Evolutionary conservation across 2,888 invertebrate genomes (phyloP), one percentile per base, ranked within the genome.

Genomic region (Diarsia dahlii): DNA sequence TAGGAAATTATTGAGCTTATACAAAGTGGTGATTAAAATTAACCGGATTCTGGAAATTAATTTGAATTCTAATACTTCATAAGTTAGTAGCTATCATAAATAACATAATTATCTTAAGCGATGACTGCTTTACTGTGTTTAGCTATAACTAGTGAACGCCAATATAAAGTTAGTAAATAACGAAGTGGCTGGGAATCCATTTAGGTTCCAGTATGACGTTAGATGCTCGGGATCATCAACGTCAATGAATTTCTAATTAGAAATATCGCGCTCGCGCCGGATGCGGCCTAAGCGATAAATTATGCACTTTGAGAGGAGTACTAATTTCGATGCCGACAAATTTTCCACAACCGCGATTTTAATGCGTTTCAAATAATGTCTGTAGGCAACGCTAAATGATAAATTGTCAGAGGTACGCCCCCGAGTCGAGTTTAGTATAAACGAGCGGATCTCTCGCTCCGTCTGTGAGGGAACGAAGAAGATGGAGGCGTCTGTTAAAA

Each of bases 301-400:
- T 96, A 96, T 95, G 94, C 94, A 94, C 94, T 93, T 92, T 77
- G 91, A 92, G 93, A 93, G 91, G 92, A 95, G 95, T 95, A 96
- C 94, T 96, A 95, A 96, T 96, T 96, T 95, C 92, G 95, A 95
- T 95, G 95, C 96, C 96, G 95, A 95, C 96, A 95, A 96, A 96
- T 95, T 96, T 96, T 95, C 93, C 94, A 95, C 95, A 94, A 94
- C 93, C 94, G 95, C 95, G 94, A 95, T 95, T 96, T 96, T 96
- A 96, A 96, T 96, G 95, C 94, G 96, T 96, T 95, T 95, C 96
- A 95, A 96, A 96, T 96, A 96, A 96, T 96, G 95, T 96, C 96
- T 95, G 96, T 95, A 95, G 96, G 96, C 96, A 94, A 95, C 95
- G 93, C 92, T 96, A 96, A 96, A 96, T 96, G 96, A 96, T 96